Evolutionary conservation across 2,113 vertebrate genomes (phyloP).

Genomic region (Glaucomys volans): DNA sequence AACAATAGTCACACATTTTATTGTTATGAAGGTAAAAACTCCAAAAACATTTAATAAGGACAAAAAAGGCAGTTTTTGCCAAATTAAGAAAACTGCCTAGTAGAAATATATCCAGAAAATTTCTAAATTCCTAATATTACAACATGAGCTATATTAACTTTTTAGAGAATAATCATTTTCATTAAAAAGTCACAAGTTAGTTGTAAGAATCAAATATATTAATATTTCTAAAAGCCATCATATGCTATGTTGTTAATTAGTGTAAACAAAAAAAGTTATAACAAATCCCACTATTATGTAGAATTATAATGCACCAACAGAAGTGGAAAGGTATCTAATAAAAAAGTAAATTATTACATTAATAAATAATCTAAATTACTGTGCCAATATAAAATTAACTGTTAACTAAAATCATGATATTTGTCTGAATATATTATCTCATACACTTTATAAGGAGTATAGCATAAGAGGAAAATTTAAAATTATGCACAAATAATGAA

Average conservation of each 20-base stretch:
- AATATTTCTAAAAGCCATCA: background rate
- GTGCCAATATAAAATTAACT: background rate
- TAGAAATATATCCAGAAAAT: background rate
- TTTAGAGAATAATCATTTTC: background rate
- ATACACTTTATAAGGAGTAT: background rate
- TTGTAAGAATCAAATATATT: background rate
- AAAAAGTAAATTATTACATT: background rate
- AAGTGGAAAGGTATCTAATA: too few relatives aligned
- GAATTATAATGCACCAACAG: too few relatives aligned
- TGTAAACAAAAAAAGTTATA: background rate
- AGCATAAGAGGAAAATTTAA: background rate
- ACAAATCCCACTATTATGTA: too few relatives aligned
- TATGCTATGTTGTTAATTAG: background rate
- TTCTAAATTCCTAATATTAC: background rate
- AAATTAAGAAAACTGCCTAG: background rate
- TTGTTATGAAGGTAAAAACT: background rate
- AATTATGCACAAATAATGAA: background rate
- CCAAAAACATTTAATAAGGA: background rate
- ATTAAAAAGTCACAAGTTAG: background rate
- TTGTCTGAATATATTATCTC: background rate
- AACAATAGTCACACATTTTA: background rate
- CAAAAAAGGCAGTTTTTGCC: background rate
- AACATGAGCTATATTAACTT: background rate
- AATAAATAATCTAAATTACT: background rate
- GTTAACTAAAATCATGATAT: background rate